A percentile compares a stretch with the other conserved stretches of the same genome.
These are phyloP conservation scores for Netelia inedita DNA, from an alignment of 2,888 invertebrate genomes.

Conservation along the genomic window DNA sequence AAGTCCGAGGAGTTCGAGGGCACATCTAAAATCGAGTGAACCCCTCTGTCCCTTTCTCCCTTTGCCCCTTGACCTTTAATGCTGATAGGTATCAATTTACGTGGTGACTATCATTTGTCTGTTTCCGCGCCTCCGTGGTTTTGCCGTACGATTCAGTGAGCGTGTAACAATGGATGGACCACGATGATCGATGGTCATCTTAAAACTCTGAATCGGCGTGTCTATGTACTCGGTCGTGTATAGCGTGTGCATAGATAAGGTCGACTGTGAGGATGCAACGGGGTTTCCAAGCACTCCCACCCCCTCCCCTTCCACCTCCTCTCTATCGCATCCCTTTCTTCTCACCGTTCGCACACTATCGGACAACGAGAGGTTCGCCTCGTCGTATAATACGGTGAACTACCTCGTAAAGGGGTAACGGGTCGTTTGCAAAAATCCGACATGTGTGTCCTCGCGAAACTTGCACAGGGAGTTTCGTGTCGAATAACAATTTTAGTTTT, in stretches of 20 bases:
- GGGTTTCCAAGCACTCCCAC: slow-evolving; percentile 3
- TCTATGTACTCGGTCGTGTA: slow-evolving; percentile 2
- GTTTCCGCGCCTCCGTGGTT: slow-evolving; percentile 74
- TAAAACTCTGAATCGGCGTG: not conserved
- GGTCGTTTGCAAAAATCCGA: slow-evolving; percentile 17
- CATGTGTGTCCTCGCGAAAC: no score
- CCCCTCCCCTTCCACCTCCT: not conserved
- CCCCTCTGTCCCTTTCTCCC: not conserved
- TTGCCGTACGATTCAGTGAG: slow-evolving; percentile 76
- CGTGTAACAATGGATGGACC: slow-evolving; percentile 54
- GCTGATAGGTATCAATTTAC: slow-evolving; percentile 75
- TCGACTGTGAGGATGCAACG: slow-evolving; percentile 49
- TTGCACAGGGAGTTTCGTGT: no score
- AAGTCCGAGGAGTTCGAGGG: slow-evolving; percentile 56
- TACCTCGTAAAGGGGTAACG: slow-evolving; percentile 9
- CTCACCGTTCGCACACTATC: slow-evolving; percentile 1
- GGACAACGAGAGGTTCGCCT: not conserved
- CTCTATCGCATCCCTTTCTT: slow-evolving; percentile 22
- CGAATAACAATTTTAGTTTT: no score
- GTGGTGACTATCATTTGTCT: slow-evolving; percentile 80
- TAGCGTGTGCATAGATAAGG: slow-evolving; percentile 47
- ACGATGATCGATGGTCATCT: slow-evolving; percentile 64
- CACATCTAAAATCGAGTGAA: slow-evolving; percentile 6
- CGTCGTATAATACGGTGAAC: slow-evolving; percentile 12
- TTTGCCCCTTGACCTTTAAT: not conserved